These are phyloP conservation scores for Blastomussa wellsi DNA, from an alignment of 92 coral and sea anemone genomes.

Conservation along the genomic window DNA sequence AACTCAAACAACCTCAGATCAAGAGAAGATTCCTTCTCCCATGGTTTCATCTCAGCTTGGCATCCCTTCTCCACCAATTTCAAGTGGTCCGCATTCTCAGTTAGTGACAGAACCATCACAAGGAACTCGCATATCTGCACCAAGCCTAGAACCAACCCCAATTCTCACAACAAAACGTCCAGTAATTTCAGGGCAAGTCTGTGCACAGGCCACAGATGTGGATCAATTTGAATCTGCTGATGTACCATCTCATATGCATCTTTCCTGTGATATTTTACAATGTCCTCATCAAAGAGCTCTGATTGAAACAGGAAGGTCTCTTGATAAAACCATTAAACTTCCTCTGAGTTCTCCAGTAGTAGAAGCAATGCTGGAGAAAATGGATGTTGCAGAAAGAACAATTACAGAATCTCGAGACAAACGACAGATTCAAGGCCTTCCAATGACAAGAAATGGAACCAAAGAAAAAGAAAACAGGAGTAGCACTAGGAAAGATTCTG, in stretches of 20 bases:
- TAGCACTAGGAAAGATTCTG: not conserved
- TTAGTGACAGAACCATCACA: not conserved
- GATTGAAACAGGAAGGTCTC: conserved; percentile 17
- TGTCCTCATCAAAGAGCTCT: conserved; percentile 73
- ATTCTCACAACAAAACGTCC: not conserved
- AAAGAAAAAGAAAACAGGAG: conserved; percentile 16
- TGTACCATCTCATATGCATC: conserved; percentile 88
- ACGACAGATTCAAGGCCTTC: not conserved
- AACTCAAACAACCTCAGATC: conserved; percentile 26
- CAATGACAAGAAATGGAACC: conserved; percentile 12
- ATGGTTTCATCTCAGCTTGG: not conserved
- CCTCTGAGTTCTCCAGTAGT: conserved; percentile 40
- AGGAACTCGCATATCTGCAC: not conserved
- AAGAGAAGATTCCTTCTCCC: not conserved
- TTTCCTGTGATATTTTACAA: conserved; percentile 92
- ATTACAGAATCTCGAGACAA: not conserved
- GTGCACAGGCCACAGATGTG: not conserved
- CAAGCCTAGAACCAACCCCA: not conserved
- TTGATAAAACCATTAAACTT: not conserved
- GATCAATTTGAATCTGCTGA: conserved; percentile 26
- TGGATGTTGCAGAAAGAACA: not conserved
- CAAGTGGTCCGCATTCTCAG: not conserved
- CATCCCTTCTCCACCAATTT: not conserved
- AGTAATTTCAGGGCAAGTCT: not conserved
- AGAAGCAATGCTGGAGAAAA: not conserved